These are phyloP conservation scores for Xyrichtys novacula DNA, from an alignment of 2,797 vertebrate genomes.

Conservation along the genomic window DNA sequence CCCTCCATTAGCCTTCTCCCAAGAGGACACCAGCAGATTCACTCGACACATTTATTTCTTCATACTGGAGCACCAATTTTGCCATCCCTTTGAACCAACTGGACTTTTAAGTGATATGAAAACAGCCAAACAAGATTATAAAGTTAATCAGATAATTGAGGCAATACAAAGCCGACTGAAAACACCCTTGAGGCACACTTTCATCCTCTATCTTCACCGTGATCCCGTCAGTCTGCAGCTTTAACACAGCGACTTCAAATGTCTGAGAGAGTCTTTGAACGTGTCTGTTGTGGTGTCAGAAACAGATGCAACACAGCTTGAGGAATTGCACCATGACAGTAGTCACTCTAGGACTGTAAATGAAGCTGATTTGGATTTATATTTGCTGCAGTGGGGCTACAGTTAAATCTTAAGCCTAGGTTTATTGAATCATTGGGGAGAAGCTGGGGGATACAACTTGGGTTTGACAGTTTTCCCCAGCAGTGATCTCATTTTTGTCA, in stretches of 20 bases:
- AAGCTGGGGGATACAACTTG: not conserved
- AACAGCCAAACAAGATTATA: constrained; percentile 11
- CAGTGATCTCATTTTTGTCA: constrained; percentile 12
- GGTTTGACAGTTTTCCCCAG: not conserved
- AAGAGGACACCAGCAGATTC: constrained; percentile 27
- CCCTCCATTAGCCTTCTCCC: constrained; percentile 51
- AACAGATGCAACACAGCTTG: constrained; percentile 27
- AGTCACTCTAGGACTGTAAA: constrained; percentile 28
- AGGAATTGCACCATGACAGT: constrained; percentile 31
- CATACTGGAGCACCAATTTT: not conserved
- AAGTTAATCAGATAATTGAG: constrained; percentile 28
- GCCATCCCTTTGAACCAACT: constrained; percentile 21
- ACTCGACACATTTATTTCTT: constrained; percentile 20
- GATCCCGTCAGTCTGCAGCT: constrained; percentile 23
- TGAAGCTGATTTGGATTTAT: constrained; percentile 36
- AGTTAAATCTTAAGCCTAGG: constrained; percentile 21
- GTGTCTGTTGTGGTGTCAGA: constrained; percentile 30
- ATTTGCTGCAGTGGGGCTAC: constrained; percentile 14
- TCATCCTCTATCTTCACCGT: constrained; percentile 20
- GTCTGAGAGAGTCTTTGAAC: constrained; percentile 19
- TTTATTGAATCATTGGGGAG: constrained; percentile 12
- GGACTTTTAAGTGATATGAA: constrained; percentile 5
- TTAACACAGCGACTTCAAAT: constrained; percentile 42
- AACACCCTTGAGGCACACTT: constrained; percentile 35
- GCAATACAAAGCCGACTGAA: constrained; percentile 25